Base-by-base conservation (phyloP, 2,113 vertebrate genomes). In the Gorsachius goisagi region DNA sequence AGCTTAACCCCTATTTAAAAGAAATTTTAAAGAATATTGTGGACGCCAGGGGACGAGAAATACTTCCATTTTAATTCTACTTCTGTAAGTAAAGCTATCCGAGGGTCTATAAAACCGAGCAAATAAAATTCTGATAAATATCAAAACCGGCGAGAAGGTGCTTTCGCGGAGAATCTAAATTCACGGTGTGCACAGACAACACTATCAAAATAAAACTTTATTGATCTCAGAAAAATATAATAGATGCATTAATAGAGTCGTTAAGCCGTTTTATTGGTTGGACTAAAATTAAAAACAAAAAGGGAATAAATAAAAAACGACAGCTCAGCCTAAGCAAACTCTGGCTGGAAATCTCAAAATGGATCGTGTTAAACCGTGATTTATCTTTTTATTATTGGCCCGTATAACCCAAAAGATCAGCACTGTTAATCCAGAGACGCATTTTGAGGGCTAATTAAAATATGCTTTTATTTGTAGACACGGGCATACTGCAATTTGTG, bases 201-300 rank as follows among this genome's bases (percentile, higher is more conserved):
- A 26, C 68, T 83, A 93, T 97, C 90, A 96, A 97, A 97, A 97
- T 94, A 96, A 95, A 95, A 94, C 26, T 96, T 97, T 96, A 97
- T 96, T 95, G 92, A 95, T 97, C 87, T 83, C 93, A 96, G 85
- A 74, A 94, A 96, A 97, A 96, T 96, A 96, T 97, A 96, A 97
- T 97, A 92, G 85, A 83, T 93, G 71, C 71, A 96, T 96, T 97
- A 96, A 96, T 95, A 97, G 95, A 47, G 52, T 96, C 89, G 84
- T 97, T 97, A 96, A 88, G 71, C 23, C 41, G 53, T 95, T 97
- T 97, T 97, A 96, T 95, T 95, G 94, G 91, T 63, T 85, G 55
- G 37, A 87, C 85, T 91, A 90, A 96, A 95, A 97, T 96, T 90
- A 93, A 95, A 97, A 97, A 72, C 79, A 95, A 91, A 91, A 95